Evolutionary conservation across 2,113 vertebrate genomes (phyloP), one percentile per base, ranked within the genome.

Genomic region (Semnornis frantzii): DNA sequence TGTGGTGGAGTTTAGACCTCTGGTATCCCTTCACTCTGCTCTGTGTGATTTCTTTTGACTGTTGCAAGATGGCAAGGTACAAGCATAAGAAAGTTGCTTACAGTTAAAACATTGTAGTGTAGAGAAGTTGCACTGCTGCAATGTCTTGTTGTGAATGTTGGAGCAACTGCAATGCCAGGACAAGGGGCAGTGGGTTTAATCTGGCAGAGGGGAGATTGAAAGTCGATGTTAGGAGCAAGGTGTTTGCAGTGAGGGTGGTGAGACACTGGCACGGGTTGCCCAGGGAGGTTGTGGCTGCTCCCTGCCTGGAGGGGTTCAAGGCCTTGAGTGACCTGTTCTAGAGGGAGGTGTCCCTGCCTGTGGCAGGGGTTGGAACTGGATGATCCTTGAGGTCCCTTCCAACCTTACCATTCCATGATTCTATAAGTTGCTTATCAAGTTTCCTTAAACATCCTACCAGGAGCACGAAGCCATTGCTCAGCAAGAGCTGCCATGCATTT

Each of bases 21-120:
- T 1, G 1, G 13, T 12, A 5, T 12, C 24, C 37, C 30, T 44
- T 46, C 15, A 3, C 7, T n/a, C 30, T 1, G 4, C 57, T 63
- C 31, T 28, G 62, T 70, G 28, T 39, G 2, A 37, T 20, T 62
- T 60, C 63, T 64, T 52, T 30, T 70, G 83, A 69, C 89, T 93
- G 60, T 85, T 92, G 63, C 1, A 10, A 87, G 37, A 5, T 55
- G 64, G 70, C 30, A 50, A 19, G 44, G 23, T n/a, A 17, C 31
- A 24, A 30, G 19, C 3, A 2, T 52, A 52, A 65, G 70, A 3
- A 74, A 76, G 55, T 52, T 90, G 54, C 37, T 82, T 57, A 58
- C n/a, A 30, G 25, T 46, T 68, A 33, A 25, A 75, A 55, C 20
- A 1, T 60, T 84, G 84, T 42, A 30, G 65, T 6, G 2, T 25